Base-by-base conservation (phyloP, 1,140 invertebrate genomes). In the Dendrolimus punctatus region DNA sequence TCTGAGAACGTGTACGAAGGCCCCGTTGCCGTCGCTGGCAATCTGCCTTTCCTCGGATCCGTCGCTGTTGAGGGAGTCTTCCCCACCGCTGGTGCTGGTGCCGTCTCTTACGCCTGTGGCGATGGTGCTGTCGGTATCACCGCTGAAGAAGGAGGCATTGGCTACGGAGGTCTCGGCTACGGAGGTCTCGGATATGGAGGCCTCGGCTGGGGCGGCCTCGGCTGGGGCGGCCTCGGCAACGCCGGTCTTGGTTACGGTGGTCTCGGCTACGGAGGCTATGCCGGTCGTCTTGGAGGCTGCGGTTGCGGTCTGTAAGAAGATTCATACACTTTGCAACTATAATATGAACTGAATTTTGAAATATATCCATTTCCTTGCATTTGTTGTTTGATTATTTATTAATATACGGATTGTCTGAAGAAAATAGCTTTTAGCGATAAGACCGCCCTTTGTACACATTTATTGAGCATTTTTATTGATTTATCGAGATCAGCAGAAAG, bases 1-100 rank as follows among this genome's bases (percentile, higher is more conserved):
- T 23, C 23, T 23, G 23, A 23, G 23, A 23, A 23, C 23, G 23
- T 23, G 23, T 23, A 23, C 23, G 66, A 68, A 55, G 71, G 71
- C 4, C 10, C 50, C 2, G 40, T 73, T 1, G 51, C 63, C 36
- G 63, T 68, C 4, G 50, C 44, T 8, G 72, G 72, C 38, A 67
- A 66, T n/a, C 40, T 70, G 49, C 73, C 72, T 8, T 72, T 75
- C 64, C 46, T 70, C 5, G 67, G 73, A n/a, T 58, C 66, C 10
- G 66, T 76, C 8, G 55, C 53, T 44, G 48, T 73, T 39, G 66
- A 67, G 48, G 74, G 74, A n/a, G 55, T 43, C 23, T 44, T 77
- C 9, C 71, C 74, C 5, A 68, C 66, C 23, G 60, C 58, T 46
- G 74, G 74, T 52, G 52, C 65, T 43, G 74, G 71, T 58, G 63